phyloP scores from a whole-genome alignment of 2,888 invertebrate species.

The Dione juno region DNA sequence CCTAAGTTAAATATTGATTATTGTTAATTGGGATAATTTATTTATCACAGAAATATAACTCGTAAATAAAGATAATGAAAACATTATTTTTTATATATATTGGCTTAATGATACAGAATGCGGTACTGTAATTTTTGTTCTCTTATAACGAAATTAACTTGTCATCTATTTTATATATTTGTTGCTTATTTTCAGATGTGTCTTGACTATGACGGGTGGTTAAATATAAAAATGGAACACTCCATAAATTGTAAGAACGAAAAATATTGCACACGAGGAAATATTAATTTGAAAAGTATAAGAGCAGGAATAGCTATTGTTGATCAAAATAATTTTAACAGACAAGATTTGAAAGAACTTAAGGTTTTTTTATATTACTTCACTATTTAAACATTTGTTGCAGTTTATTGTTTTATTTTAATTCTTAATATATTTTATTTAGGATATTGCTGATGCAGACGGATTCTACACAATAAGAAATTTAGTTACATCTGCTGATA shows the following conservation, averaged over 20 bases:
- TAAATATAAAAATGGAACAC: conserved; percentile 88
- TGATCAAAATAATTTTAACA: conserved; percentile 84
- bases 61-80: not conserved
- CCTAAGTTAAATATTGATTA: not conserved
- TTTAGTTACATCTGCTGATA: conserved; percentile 86
- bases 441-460: conserved; percentile 84
- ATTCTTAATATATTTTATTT: conserved; percentile 12
- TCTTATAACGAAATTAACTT: not conserved
- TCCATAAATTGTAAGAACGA: conserved; percentile 82
- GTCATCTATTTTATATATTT: not conserved
- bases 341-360: conserved; percentile 82
- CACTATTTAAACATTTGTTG: not conserved
- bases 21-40: not conserved
- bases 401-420: not conserved
- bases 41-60: not conserved
- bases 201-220: conserved; percentile 89
- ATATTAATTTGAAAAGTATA: conserved; percentile 87
- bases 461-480: conserved; percentile 90
- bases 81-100: not conserved
- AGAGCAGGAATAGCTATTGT: conserved; percentile 85
- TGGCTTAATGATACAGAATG: conserved; percentile 7
- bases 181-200: conserved; percentile 57
- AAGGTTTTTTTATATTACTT: conserved; percentile 68
- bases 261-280: conserved; percentile 86
- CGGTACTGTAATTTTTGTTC: not conserved